These are phyloP conservation scores for Cheilosia pagana DNA, from an alignment of 2,888 invertebrate genomes.

Conservation along the genomic window DNA sequence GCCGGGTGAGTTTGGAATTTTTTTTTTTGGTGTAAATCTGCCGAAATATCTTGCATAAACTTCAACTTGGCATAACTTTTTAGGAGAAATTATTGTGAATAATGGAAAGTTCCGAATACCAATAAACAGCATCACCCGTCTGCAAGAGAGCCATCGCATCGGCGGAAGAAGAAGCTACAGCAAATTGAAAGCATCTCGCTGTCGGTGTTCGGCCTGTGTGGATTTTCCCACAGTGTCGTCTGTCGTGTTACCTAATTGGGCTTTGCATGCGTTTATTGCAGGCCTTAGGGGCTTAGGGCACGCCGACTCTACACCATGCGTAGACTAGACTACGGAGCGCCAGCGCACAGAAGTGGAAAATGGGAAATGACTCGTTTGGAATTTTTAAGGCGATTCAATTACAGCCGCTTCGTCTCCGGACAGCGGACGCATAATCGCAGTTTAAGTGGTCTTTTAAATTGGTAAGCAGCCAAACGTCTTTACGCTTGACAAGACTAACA, in stretches of 20 bases:
- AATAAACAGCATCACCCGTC: constrained; percentile 6
- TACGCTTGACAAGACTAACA: constrained; percentile 25
- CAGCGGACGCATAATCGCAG: constrained; percentile 3
- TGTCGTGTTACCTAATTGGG: constrained; percentile 32
- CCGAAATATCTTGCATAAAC: constrained; percentile 50
- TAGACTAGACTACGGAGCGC: background rate
- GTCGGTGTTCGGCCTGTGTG: background rate
- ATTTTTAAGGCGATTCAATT: constrained; percentile 45
- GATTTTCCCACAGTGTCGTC: constrained; percentile 48
- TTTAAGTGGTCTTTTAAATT: constrained; percentile 41
- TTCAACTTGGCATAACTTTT: constrained; percentile 57
- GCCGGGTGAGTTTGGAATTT: constrained; percentile 3
- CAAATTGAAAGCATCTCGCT: background rate
- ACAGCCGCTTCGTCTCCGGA: background rate
- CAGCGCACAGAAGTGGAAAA: constrained; percentile 7
- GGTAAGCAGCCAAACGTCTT: constrained; percentile 38
- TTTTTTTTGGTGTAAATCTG: constrained; percentile 34
- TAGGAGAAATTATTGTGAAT: constrained; percentile 59
- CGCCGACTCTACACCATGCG: background rate
- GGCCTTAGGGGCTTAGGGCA: background rate
- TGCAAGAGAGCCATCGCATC: background rate
- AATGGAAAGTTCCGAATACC: constrained; percentile 61
- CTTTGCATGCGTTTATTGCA: constrained; percentile 7
- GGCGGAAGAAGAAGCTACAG: constrained; percentile 9
- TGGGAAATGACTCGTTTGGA: constrained; percentile 45